Evolutionary conservation across 2,797 vertebrate genomes (phyloP).

Genomic region (Siniperca undulata): DNA sequence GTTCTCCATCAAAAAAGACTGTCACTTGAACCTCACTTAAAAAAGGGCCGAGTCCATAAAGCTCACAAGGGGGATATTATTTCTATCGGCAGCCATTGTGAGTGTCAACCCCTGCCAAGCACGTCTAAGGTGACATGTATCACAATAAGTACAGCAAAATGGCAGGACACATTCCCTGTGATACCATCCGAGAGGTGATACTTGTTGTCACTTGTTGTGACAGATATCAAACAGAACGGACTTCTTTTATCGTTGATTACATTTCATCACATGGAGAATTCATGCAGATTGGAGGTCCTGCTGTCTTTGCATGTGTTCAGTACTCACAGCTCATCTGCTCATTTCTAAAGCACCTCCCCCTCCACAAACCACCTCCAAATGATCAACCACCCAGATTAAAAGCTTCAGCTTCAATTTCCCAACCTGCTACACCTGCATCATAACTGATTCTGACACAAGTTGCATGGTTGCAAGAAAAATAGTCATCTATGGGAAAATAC

Average conservation of each 20-base stretch:
- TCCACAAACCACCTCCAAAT: constrained; percentile 29
- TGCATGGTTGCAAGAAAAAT: background rate
- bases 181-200: constrained; percentile 51
- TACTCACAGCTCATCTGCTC: constrained; percentile 57
- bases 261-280: constrained; percentile 53
- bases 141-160: constrained; percentile 62
- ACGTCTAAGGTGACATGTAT: constrained; percentile 60
- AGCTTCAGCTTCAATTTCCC: constrained; percentile 1
- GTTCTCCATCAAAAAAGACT: constrained; percentile 74
- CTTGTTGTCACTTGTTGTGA: constrained; percentile 72
- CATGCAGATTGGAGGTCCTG: constrained; percentile 22
- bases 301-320: constrained; percentile 61
- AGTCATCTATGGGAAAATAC: background rate
- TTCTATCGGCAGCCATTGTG: constrained; percentile 65
- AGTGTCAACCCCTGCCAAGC: constrained; percentile 46
- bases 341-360: constrained; percentile 35
- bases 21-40: constrained; percentile 75
- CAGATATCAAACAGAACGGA: constrained; percentile 62
- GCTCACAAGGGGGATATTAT: constrained; percentile 66
- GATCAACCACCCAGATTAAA: constrained; percentile 22
- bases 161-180: constrained; percentile 57
- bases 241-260: constrained; percentile 60
- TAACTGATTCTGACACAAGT: background rate
- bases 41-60: constrained; percentile 57
- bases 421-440: background rate